Percentiles rank a stretch among this genome's conserved stretches.
phyloP scores from a whole-genome alignment of 1,140 invertebrate genomes.

The Ceratosolen solmsi region DNA sequence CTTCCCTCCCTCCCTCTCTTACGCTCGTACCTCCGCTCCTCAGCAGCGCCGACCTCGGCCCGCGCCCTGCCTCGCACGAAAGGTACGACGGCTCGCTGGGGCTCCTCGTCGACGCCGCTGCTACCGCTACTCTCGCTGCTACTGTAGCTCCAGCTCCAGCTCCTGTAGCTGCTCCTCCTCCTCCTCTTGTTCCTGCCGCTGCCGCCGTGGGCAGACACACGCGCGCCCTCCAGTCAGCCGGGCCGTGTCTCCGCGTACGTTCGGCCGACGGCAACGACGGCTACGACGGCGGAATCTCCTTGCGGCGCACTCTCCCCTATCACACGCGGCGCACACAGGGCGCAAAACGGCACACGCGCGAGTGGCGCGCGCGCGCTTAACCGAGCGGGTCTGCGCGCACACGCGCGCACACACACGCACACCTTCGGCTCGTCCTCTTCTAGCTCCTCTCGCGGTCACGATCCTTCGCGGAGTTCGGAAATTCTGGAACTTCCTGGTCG shows the following conservation, averaged over 20 bases:
- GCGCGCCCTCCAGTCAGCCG: background rate
- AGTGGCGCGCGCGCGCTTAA: background rate
- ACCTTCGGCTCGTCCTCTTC: background rate
- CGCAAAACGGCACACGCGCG: background rate
- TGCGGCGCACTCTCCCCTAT: background rate
- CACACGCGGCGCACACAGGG: background rate
- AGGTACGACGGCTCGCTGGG: background rate
- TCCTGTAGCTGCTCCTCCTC: no score
- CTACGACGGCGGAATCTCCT: constrained; percentile 5
- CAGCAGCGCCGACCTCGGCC: background rate
- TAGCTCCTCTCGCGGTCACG: no score
- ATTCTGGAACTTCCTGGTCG: no score
- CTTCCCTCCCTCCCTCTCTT: constrained; percentile 49
- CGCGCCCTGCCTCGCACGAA: background rate
- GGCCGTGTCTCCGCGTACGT: background rate
- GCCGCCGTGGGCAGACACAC: no score
- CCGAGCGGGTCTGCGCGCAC: background rate
- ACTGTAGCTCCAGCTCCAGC: no score
- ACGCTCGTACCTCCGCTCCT: constrained; percentile 16
- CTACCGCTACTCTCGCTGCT: background rate
- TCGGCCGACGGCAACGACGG: constrained; percentile 19
- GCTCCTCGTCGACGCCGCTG: background rate
- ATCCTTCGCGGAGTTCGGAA: no score
- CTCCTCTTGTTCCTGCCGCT: no score
- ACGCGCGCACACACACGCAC: background rate